These are phyloP conservation scores for Hyles vespertilio DNA, from an alignment of 1,140 invertebrate species.

Conservation along the genomic window DNA sequence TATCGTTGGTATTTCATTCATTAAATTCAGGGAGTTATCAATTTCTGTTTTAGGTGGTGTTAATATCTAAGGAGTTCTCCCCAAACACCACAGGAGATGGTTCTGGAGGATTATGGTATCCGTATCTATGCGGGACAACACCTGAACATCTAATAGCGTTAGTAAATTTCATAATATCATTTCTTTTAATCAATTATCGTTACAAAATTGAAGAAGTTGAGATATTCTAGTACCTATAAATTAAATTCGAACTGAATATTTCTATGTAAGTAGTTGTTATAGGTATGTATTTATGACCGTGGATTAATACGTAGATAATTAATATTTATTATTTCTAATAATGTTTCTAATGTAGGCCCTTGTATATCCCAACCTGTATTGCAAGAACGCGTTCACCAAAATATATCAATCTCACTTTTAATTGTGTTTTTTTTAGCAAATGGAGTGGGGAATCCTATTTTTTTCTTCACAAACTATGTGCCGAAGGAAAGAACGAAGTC, in stretches of 20 bases:
- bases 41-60: constrained; percentile 70
- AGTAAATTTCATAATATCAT: neutral
- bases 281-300: too few relatives aligned
- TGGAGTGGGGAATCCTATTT: constrained; percentile 80
- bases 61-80: constrained; percentile 81
- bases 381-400: neutral
- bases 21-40: neutral
- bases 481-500: constrained; percentile 75
- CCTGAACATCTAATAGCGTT: constrained; percentile 54
- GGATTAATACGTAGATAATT: too few relatives aligned
- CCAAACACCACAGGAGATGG: constrained; percentile 87
- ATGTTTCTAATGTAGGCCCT: too few relatives aligned
- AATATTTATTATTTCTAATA: too few relatives aligned
- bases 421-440: constrained; percentile 62
- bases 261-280: too few relatives aligned
- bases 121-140: constrained; percentile 80
- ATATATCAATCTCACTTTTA: neutral
- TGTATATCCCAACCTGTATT: too few relatives aligned
- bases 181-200: too few relatives aligned
- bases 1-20: too few relatives aligned
- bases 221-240: too few relatives aligned
- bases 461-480: constrained; percentile 80
- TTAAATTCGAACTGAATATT: too few relatives aligned
- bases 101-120: constrained; percentile 85
- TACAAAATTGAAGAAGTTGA: too few relatives aligned